Evolutionary conservation across 2,888 invertebrate genomes (phyloP).

Genomic region (Sipha maydis): DNA sequence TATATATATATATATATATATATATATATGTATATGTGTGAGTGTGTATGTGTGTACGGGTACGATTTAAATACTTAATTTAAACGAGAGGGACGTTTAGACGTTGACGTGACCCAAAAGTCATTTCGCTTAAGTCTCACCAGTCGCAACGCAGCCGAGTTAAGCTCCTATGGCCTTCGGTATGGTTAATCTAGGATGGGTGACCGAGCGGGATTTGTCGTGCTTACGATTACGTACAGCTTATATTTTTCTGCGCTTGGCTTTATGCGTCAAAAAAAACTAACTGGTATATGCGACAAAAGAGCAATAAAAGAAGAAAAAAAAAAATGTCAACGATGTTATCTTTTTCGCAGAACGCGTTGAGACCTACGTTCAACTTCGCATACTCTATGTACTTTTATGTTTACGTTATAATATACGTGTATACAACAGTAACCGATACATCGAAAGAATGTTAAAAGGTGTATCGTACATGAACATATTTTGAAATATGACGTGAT

Average conservation of each 20-base stretch:
- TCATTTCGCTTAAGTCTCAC: slow-evolving; percentile 20
- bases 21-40: background rate
- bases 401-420: background rate
- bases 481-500: slow-evolving; percentile 50
- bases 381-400: background rate
- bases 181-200: slow-evolving; percentile 25
- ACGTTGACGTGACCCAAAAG: slow-evolving; percentile 37
- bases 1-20: background rate
- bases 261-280: background rate
- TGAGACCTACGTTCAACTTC: background rate
- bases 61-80: slow-evolving; percentile 31
- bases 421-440: slow-evolving; percentile 19
- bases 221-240: background rate
- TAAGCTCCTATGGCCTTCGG: background rate
- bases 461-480: background rate
- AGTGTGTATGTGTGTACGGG: background rate
- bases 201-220: slow-evolving; percentile 18
- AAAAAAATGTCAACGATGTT: slow-evolving; percentile 20
- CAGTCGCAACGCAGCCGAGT: background rate
- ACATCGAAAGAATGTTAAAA: slow-evolving; percentile 48
- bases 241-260: background rate
- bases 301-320: background rate
- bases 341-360: background rate
- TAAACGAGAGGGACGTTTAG: slow-evolving; percentile 4
- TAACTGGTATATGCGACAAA: background rate